Conservation (phyloP, 2,797 vertebrate genomes). For the Nyctalus aviator region DNA sequence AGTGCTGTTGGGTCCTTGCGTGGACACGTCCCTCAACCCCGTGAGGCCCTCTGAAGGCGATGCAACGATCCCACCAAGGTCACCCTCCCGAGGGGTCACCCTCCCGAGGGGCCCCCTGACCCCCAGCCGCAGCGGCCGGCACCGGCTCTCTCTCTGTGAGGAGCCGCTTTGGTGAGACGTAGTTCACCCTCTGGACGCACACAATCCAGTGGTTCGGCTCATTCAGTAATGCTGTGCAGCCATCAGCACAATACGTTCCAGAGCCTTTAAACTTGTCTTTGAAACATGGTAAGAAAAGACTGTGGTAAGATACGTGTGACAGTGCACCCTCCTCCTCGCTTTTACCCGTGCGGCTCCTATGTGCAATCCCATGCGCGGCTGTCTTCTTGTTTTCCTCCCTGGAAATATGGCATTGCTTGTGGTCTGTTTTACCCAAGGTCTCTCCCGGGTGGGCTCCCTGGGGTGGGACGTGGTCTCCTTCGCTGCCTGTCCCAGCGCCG, state of each 20-base stretch:
- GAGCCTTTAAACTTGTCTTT: not conserved
- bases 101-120: not conserved
- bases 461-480: not conserved
- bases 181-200: not conserved
- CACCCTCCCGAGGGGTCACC: not conserved
- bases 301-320: not conserved
- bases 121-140: not conserved
- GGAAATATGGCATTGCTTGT: not conserved
- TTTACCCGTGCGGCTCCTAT: fast-evolving
- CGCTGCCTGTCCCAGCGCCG: not conserved
- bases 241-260: not conserved
- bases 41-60: not conserved
- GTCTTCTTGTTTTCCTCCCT: not conserved
- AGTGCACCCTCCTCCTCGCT: not conserved
- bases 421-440: not conserved
- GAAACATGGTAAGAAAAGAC: not conserved
- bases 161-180: not conserved
- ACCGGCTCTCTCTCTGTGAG: not conserved
- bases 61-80: not conserved
- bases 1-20: no score
- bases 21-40: not conserved
- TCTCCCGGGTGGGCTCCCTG: not conserved
- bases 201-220: not conserved
- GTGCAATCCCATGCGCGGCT: fast-evolving
- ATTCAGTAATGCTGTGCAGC: not conserved